These are phyloP conservation scores for Rhynchotus rufescens DNA, from an alignment of 2,797 vertebrate species.

Conservation along the genomic window DNA sequence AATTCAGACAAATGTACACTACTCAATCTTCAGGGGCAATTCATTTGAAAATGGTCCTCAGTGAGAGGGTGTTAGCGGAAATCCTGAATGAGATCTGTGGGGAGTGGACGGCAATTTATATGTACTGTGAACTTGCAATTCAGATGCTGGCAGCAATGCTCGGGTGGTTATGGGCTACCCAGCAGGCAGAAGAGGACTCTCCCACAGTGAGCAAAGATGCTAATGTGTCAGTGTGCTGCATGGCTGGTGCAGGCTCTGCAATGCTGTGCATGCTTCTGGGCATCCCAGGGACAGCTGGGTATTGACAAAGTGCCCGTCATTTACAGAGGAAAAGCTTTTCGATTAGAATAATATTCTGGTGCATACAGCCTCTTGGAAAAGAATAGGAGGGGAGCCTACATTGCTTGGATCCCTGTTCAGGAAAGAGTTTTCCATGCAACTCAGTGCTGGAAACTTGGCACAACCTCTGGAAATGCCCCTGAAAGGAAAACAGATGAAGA, in stretches of 20 bases:
- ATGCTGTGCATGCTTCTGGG: fast-evolving
- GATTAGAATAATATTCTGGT: neutral
- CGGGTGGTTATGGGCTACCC: fast-evolving
- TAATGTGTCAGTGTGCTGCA: neutral
- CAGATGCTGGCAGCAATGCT: neutral
- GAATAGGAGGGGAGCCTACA: neutral
- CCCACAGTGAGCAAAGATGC: neutral
- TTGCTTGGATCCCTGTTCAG: neutral
- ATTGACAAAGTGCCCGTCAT: neutral
- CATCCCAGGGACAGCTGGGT: fast-evolving
- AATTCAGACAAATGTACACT: slow-evolving; percentile 45
- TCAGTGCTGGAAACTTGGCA: neutral
- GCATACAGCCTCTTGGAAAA: neutral
- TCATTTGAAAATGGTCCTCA: slow-evolving; percentile 54
- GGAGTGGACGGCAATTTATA: neutral
- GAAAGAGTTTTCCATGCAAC: neutral
- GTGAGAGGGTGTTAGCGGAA: neutral
- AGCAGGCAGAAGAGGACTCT: neutral
- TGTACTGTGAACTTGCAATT: slow-evolving; percentile 1
- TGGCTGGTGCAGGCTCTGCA: neutral
- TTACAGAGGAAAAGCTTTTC: neutral
- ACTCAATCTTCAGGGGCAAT: slow-evolving; percentile 5
- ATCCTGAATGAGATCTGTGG: slow-evolving; percentile 33
- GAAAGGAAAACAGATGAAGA: neutral
- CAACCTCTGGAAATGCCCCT: neutral